Evolutionary conservation across 30 jellyfish, hydroid and myxozoan genomes (phyloP), one percentile per base, ranked within the genome.

Genomic region (Hydra vulgaris): DNA sequence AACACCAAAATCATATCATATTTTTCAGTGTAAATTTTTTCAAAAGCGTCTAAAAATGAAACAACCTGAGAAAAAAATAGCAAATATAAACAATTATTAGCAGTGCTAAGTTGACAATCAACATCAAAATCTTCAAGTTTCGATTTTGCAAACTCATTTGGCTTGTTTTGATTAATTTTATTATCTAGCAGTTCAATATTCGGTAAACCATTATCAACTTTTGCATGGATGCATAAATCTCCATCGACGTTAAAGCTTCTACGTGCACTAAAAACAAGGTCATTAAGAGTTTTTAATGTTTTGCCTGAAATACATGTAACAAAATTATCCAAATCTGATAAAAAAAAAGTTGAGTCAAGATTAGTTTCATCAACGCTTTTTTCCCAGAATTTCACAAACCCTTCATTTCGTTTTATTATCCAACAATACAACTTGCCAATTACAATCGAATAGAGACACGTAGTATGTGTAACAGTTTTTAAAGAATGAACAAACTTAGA

Each of bases 381-480:
- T 85, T 84, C 81, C 75, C 95, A 83, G 55, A 92, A 92, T 68
- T 92, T 86, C 66, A 84, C 90, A 27, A 87, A 74, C 17, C 96
- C 96, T 26, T 87, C 83, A 25, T 95, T 93, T 0, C 95, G 95
- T 53, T 87, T 84, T 76, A 92, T 82, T 66, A 92, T 53, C 98
- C 98, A 92, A 18, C 89, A 70, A 71, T 86, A 76, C n/a, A 92
- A 61, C 24, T 87, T 95, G 21, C 98, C 98, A 24, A 82, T 81
- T 4, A 92, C 96, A 15, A 84, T 81, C 7, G 98, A 87, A 74
- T 83, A 92, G 74, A 81, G 86, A 70, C 91, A 74, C 4, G 72
- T 89, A 0, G 85, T 73, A 19, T 88, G 66, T 16, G 72, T 80
- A 17, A 90, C 68, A 66, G 74, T 90, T 54, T 54, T 75, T 53